Evolutionary conservation across 2,888 invertebrate species (phyloP).

Genomic region (Miltochrista miniata): DNA sequence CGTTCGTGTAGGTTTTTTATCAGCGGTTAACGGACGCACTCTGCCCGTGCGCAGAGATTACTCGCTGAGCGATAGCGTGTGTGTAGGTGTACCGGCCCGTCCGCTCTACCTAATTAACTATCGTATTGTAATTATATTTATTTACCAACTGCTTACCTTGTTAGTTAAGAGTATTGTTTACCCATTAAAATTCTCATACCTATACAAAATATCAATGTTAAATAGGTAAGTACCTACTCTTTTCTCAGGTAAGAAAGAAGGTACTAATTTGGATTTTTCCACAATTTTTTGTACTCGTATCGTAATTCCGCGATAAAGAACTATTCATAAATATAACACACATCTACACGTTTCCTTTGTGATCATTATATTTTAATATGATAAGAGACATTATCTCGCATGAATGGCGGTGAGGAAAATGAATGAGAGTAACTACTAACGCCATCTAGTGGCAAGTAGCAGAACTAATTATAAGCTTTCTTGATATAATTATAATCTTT

Average conservation of each 20-base stretch:
- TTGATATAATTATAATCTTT: neutral
- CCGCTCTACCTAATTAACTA: conserved; percentile 58
- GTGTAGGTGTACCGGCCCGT: conserved; percentile 74
- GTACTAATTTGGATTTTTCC: neutral
- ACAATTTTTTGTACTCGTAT: neutral
- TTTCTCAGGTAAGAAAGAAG: neutral
- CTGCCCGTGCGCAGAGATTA: conserved; percentile 63
- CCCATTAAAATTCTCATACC: no score
- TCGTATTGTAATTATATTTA: conserved; percentile 7
- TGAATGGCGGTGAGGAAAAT: conserved; percentile 14
- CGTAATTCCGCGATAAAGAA: conserved; percentile 4
- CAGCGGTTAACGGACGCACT: conserved; percentile 71
- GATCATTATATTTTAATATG: no score
- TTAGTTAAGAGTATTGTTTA: conserved; percentile 2
- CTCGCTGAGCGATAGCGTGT: conserved; percentile 41
- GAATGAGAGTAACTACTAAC: conserved; percentile 13
- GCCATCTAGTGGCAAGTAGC: conserved; percentile 39
- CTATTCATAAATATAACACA: neutral
- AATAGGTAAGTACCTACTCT: neutral
- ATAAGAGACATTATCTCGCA: conserved; percentile 1
- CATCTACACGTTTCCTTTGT: conserved; percentile 4
- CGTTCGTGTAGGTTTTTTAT: conserved; percentile 61
- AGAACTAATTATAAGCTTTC: neutral
- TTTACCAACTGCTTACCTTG: neutral
- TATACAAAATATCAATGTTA: neutral